Evolutionary conservation across 2,888 invertebrate species (phyloP).

Genomic region (Clanis bilineata): DNA sequence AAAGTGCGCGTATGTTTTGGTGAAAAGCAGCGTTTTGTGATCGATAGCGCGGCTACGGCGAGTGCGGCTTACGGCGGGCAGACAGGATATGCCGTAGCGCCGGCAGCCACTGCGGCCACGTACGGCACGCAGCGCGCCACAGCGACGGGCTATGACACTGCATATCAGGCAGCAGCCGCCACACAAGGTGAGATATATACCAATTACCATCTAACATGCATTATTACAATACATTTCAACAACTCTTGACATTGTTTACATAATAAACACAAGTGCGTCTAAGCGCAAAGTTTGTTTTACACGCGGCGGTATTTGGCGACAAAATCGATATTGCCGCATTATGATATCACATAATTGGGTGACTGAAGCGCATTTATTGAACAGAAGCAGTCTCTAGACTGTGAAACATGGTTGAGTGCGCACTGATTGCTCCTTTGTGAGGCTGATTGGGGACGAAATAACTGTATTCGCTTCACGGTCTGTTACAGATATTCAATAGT

Average conservation of each 20-base stretch:
- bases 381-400: background rate
- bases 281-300: background rate
- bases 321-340: conserved; percentile 37
- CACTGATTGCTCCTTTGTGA: background rate
- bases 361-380: background rate
- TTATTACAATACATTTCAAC: background rate
- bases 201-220: conserved; percentile 55
- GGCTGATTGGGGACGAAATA: background rate
- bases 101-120: conserved; percentile 91
- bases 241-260: conserved; percentile 25
- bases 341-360: conserved; percentile 26
- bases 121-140: conserved; percentile 92
- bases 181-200: too few species aligned
- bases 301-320: background rate
- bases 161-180: conserved; percentile 91
- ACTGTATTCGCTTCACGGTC: conserved; percentile 3
- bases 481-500: background rate
- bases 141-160: conserved; percentile 91
- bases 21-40: conserved; percentile 25
- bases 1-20: conserved; percentile 26
- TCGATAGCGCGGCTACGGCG: conserved; percentile 85
- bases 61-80: conserved; percentile 93
- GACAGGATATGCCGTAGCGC: conserved; percentile 92
- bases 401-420: background rate
- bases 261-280: conserved; percentile 13